These are phyloP conservation scores for Machimus rusticus DNA, from an alignment of 2,888 invertebrate species.

Conservation along the genomic window DNA sequence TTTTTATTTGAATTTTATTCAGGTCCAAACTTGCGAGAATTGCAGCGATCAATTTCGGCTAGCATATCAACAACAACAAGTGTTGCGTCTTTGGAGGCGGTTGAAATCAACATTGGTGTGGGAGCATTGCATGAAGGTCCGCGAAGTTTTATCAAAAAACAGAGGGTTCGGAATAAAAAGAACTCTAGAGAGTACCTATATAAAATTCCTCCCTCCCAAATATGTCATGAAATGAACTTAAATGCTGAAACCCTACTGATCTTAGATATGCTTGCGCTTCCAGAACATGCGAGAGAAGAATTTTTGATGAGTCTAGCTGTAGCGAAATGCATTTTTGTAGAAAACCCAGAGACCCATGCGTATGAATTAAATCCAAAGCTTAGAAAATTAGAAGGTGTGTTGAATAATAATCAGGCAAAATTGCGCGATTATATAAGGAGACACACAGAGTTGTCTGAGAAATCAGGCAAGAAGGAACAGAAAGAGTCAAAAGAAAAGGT, in stretches of 20 bases:
- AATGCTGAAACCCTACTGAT: slow-evolving; percentile 41
- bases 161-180: not conserved
- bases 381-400: not conserved
- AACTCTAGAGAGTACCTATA: not conserved
- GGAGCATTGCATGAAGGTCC: too few relatives aligned
- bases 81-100: not conserved
- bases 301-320: slow-evolving; percentile 29
- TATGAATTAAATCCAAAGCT: slow-evolving; percentile 36
- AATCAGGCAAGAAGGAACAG: not conserved
- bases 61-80: not conserved
- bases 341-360: not conserved
- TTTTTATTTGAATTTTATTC: not conserved
- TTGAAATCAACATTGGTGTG: not conserved
- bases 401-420: not conserved
- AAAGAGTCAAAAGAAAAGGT: not conserved
- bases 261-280: slow-evolving; percentile 24
- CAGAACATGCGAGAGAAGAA: slow-evolving; percentile 5
- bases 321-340: slow-evolving; percentile 17
- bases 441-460: not conserved
- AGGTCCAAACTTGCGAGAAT: not conserved
- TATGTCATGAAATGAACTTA: not conserved
- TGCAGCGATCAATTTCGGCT: not conserved
- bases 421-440: not conserved
- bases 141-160: not conserved
- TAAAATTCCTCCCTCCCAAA: not conserved